Evolutionary conservation across 2,113 vertebrate genomes (phyloP), one percentile per base, ranked within the genome.

Genomic region (Sinocyclocheilus rhinocerous): DNA sequence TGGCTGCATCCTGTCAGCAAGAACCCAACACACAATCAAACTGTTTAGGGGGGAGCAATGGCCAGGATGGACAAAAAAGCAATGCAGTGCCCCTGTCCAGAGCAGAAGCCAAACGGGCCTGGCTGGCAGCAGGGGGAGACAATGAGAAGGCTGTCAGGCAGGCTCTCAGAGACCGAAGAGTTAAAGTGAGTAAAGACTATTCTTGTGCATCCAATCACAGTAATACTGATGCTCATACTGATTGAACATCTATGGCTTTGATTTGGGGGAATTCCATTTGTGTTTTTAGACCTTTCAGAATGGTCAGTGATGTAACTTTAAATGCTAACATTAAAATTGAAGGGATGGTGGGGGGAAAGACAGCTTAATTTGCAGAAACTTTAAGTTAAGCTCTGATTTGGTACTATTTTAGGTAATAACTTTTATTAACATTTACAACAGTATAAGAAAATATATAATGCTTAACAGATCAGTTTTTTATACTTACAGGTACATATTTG

Each of bases 21-120:
- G 73, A 85, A 20, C 63, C 77, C 63, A 86, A 67, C 24, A 36
- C 67, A 2, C 73, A 0, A 33, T 4, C 13, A 3, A 48, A 87
- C 22, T 26, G 9, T 75, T 39, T 81, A 1, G 83, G 45, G 12
- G 82, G 15, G 76, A 61, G 67, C 10, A 26, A 26, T 7, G 75
- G 67, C 15, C n/a, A 12, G 55, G 65, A 83, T 39, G 36, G 24
- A 59, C 73, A 48, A 39, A 89, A 78, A 13, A 67, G 76, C 0
- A 89, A 78, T 1, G 85, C 92, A 0, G 92, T 94, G 20, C 94
- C 93, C 86, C 91, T 97, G 86, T 97, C 97, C 86, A 92, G 94
- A 86, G 95, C 97, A 0, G 97, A 98, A 89, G 96, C 97, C 77
- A 96, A 95, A 85, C 90, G 90, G 79, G 96, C 97, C 6, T 98